Evolutionary conservation across 2,888 invertebrate species (phyloP), one percentile per base, ranked within the genome.

Genomic region (Empis livida): DNA sequence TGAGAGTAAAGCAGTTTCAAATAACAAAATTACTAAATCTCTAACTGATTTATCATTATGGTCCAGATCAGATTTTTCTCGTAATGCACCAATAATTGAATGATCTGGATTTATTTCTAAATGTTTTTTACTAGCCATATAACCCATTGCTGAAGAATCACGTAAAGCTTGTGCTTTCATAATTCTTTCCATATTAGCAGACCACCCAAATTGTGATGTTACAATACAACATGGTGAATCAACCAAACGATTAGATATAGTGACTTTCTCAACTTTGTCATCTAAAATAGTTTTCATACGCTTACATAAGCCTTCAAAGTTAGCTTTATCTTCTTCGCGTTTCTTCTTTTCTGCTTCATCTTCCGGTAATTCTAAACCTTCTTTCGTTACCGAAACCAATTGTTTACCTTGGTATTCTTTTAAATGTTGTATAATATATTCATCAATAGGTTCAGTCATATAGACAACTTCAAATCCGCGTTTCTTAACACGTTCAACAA

Each of bases 51-150:
- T 97, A 71, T 99, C 97, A 61, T 95, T 95, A 73, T 96, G 95
- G 68, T 99, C 96, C 40, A 82, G 88, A 49, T 96, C 95, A 0
- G 92, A 87, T 70, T 96, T 96, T 61, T 85, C 82, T 44, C 92
- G 76, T 20, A 97, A 74, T 2, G 84, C 88, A 61, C 95, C 93
- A 43, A 99, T 77, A 59, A 99, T 92, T 46, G 94, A 78, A 72
- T 99, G 97, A 57, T 80, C 80, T 1, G 97, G 96, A 69, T 99
- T 99, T 71, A 99, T 87, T 73, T 99, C 99, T 37, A 99, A 73
- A 62, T 97, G 95, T 71, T 99, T 99, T 78, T 99, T 99, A 55
- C 97, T 96, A 2, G 96, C 90, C 97, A 99, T 99, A 77, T 99
- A 99, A 37, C 97, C 96, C 95, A 97, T 95, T 53, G 97, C 96